Evolutionary conservation across 2,888 invertebrate species (phyloP), one percentile per base, ranked within the genome.

Genomic region (Elysia crispata): DNA sequence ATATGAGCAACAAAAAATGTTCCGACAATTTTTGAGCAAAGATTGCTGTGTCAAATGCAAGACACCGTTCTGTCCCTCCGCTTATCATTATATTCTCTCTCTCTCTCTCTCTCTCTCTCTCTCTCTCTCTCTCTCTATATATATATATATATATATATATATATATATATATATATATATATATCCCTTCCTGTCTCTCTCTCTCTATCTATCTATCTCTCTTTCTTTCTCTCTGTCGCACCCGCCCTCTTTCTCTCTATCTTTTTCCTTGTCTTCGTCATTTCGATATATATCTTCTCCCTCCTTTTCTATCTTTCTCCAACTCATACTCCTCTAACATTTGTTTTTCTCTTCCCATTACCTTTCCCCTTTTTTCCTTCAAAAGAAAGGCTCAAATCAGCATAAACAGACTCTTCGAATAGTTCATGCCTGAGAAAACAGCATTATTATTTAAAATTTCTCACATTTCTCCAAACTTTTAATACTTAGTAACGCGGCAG

Each of bases 201-300:
- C 13, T 33, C 3, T 41, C 31, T 11, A 30, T 70, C 41, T 13
- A 18, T 70, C 70, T 33, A 20, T 70, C 41, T 18, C 6, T 70
- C 41, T 70, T 15, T 41, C 41, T 70, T n/a, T 73, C 23, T 54
- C 18, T 50, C 50, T 73, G 30, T 75, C 60, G 57, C 60, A 60
- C 60, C 60, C 60, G 23, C 33, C 30, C 33, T 75, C 75, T 75
- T 60, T 31, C 33, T 75, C 75, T 60, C 60, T 74, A 6, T 74
- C 60, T 74, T 41, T 62, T 31, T 64, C 64, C 33, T 1, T 76
- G 8, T 64, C 66, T 6, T 1, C 28, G 11, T 0, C 64, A 41
- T 8, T 66, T 66, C 15, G 6, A 25, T 15, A 5, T 30, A 25
- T 23, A 66, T 15, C 54, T 15, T 54, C 54, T 15, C 54, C 13